Percentiles rank a stretch among this genome's conserved stretches.
These are phyloP conservation scores for Heteromurus nitidus DNA, from an alignment of 2,888 invertebrate genomes.

Conservation along the genomic window DNA sequence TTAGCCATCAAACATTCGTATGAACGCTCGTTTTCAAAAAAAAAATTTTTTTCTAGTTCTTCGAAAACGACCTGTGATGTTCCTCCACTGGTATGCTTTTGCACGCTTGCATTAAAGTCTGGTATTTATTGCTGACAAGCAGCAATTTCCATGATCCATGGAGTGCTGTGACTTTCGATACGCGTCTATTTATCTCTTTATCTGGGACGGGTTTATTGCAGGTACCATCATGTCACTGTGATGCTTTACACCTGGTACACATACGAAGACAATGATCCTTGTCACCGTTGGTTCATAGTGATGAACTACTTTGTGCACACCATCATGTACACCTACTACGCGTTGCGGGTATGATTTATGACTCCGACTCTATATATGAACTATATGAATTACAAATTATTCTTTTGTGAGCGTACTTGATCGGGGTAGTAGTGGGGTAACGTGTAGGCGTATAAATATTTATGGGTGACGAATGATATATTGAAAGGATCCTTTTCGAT, in stretches of 20 bases:
- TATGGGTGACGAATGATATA: not conserved
- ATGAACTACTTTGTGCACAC: constrained; percentile 96
- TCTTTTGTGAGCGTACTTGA: not conserved
- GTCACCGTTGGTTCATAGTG: constrained; percentile 94
- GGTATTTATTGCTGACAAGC: not conserved
- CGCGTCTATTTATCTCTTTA: too few species aligned
- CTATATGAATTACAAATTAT: not conserved
- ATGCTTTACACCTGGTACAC: constrained; percentile 95
- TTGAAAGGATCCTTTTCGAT: not conserved
- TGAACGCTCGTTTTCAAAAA: too few species aligned
- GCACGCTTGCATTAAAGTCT: not conserved
- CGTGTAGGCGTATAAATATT: not conserved
- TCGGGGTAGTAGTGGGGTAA: not conserved
- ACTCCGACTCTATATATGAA: not conserved
- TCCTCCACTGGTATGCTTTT: constrained; percentile 89
- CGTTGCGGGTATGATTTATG: constrained; percentile 48
- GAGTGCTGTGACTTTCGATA: not conserved
- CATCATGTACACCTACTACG: constrained; percentile 87
- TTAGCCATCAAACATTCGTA: too few species aligned
- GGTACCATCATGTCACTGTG: constrained; percentile 91
- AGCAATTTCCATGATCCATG: not conserved
- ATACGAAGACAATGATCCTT: constrained; percentile 91
- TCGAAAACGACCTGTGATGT: constrained; percentile 93
- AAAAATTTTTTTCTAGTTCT: too few species aligned
- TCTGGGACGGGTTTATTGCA: too few species aligned